These are phyloP conservation scores for Elachura formosa DNA, from an alignment of 2,113 vertebrate species.

Conservation along the genomic window DNA sequence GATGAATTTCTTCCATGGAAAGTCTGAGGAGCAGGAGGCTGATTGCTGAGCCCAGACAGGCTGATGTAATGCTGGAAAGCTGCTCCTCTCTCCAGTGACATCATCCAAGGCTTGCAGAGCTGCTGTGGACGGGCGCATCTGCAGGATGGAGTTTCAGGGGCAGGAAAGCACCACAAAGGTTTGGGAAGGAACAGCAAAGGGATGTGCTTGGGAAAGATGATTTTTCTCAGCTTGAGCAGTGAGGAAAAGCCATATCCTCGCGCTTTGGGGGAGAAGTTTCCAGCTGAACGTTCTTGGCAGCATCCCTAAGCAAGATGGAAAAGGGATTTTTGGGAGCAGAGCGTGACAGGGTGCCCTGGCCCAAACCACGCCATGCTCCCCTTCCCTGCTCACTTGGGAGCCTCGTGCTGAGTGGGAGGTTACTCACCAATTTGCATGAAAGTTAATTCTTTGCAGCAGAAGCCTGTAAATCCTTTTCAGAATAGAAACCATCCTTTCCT, in stretches of 20 bases:
- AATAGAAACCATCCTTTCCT: background rate
- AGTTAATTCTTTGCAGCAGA: background rate
- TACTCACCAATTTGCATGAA: background rate
- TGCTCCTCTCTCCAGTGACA: conserved; percentile 50
- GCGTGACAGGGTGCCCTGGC: background rate
- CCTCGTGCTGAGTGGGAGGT: background rate
- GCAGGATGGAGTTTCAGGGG: background rate
- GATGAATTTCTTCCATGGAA: conserved; percentile 66
- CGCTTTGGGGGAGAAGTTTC: conserved; percentile 3
- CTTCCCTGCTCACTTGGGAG: background rate
- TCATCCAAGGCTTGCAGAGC: conserved; percentile 50
- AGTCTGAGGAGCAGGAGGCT: conserved; percentile 60
- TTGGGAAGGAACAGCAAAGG: background rate
- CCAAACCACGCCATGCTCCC: background rate
- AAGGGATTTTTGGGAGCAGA: background rate
- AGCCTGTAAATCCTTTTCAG: background rate
- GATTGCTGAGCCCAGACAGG: conserved; percentile 35
- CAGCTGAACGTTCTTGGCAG: conserved; percentile 10
- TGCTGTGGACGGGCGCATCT: background rate
- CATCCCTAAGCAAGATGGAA: background rate
- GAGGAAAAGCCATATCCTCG: background rate
- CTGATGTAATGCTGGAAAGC: conserved; percentile 68
- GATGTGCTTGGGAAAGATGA: background rate
- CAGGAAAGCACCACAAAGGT: background rate
- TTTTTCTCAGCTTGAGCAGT: background rate